A percentile compares a stretch with the other conserved stretches of the same genome.
phyloP scores from a whole-genome alignment of 2,797 vertebrate species.

The Sebastes taczanowskii region DNA sequence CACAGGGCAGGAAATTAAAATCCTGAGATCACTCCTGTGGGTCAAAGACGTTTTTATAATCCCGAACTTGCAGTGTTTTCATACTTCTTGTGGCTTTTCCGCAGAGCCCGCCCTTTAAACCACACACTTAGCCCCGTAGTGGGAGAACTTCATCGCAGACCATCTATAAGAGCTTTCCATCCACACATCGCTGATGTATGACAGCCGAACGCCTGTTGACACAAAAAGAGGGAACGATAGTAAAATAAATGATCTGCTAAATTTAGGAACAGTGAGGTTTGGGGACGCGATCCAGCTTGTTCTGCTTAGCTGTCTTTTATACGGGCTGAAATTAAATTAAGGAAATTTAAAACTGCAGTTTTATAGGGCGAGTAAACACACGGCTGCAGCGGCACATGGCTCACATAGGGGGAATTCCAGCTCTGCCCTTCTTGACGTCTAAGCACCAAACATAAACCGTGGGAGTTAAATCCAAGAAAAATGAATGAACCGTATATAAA shows the following conservation, averaged over 20 bases:
- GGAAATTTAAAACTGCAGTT: constrained; percentile 52
- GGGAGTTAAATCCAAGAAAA: constrained; percentile 17
- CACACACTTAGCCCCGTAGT: constrained; percentile 39
- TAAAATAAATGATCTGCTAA: constrained; percentile 36
- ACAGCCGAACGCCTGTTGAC: constrained; percentile 5
- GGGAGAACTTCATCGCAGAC: constrained; percentile 24
- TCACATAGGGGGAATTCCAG: constrained; percentile 17
- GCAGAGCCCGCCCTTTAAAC: constrained; percentile 26
- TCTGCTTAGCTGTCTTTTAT: constrained; percentile 28
- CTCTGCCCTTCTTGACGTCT: background rate
- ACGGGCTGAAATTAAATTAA: constrained; percentile 30
- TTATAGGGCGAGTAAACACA: constrained; percentile 30
- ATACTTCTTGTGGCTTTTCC: constrained; percentile 32
- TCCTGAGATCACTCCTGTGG: background rate
- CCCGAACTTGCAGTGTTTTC: constrained; percentile 7
- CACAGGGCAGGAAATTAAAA: constrained; percentile 12
- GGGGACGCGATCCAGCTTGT: background rate
- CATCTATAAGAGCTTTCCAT: constrained; percentile 44
- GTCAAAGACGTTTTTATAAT: constrained; percentile 18
- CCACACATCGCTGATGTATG: constrained; percentile 1
- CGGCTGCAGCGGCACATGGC: background rate
- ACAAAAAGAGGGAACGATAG: background rate
- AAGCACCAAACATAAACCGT: background rate
- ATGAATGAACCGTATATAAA: background rate
- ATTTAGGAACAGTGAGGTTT: constrained; percentile 32